Evolutionary conservation across 2,888 invertebrate genomes (phyloP), one percentile per base, ranked within the genome.

Genomic region (Melanargia galathea): DNA sequence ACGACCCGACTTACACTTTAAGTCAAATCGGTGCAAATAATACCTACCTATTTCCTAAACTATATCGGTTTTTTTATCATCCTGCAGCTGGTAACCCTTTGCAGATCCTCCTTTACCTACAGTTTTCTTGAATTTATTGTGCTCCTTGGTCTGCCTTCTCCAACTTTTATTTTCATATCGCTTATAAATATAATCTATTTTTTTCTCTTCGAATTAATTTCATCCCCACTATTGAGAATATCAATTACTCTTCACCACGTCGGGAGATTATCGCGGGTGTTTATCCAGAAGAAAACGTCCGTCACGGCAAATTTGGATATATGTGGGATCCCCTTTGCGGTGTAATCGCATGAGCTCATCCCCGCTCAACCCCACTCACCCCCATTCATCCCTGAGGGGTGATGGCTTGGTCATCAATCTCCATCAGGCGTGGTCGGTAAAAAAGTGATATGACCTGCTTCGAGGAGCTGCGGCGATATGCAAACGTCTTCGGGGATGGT

Each of bases 301-400:
- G 86, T 91, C 89, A 88, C 72, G 75, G 73, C 83, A 90, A 90
- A 90, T 91, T 90, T 90, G 90, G 87, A 90, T 91, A 87, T 88
- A 90, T 90, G 87, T 86, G 88, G 54, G 48, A 83, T 83, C 57
- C 54, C 83, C 87, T 82, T 78, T 76, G 82, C 81, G 75, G 77
- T 76, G 77, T 88, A 87, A 87, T 85, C 87, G 86, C 79, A 82
- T 80, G 80, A 82, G 85, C 30, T 30, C 18, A n/a, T 43, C 43
- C 52, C 46, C 57, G 13, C 45, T 20, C 30, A 7, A 30, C 30
- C 57, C 30, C 18, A 30, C 26, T 22, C 38, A 11, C 55, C 16
- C 57, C 30, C 18, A 30, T 16, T 22, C 38, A 11, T 40, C 16
- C 82, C 83, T 7, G 45, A 45, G 78, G 70, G 73, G 74, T 76